Evolutionary conservation across 2,888 invertebrate species (phyloP).

Genomic region (Zygothrica quintamaculata): DNA sequence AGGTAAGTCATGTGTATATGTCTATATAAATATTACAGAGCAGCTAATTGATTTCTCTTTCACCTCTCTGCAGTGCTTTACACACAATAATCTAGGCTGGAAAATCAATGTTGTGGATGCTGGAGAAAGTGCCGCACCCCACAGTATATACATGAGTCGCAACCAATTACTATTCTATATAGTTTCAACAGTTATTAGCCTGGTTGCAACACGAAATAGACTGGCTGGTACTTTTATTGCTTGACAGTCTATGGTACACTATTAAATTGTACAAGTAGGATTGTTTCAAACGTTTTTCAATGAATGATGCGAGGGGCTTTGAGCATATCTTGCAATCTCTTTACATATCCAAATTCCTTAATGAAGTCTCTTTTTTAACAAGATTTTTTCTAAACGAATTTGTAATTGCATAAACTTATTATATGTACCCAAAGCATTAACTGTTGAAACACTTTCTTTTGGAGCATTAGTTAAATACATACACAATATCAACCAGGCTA

Average conservation of each 20-base stretch:
- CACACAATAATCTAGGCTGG: slow-evolving; percentile 96
- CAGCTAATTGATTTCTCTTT: not conserved
- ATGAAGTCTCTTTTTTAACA: slow-evolving; percentile 25
- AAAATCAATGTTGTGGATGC: slow-evolving; percentile 91
- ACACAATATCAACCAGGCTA: slow-evolving; percentile 81
- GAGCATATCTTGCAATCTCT: slow-evolving; percentile 46
- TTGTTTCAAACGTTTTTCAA: slow-evolving; percentile 23
- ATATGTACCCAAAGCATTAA: not conserved
- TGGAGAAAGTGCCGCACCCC: slow-evolving; percentile 47
- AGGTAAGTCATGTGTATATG: slow-evolving; percentile 86
- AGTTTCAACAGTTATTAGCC: slow-evolving; percentile 77
- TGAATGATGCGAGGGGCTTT: slow-evolving; percentile 7
- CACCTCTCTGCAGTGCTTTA: slow-evolving; percentile 90
- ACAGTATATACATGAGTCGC: slow-evolving; percentile 28
- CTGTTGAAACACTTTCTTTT: too few relatives aligned
- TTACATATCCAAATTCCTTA: slow-evolving; percentile 54
- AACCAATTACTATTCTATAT: slow-evolving; percentile 57
- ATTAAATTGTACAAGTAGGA: slow-evolving; percentile 12
- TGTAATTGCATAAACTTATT: slow-evolving; percentile 57
- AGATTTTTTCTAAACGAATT: slow-evolving; percentile 61
- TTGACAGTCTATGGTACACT: slow-evolving; percentile 81
- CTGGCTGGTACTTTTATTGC: slow-evolving; percentile 61
- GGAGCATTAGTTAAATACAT: too few relatives aligned
- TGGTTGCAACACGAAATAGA: slow-evolving; percentile 73
- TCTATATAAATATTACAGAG: rapidly evolving